These are phyloP conservation scores for Thunnus thynnus DNA, from an alignment of 2,113 vertebrate species.

Conservation along the genomic window DNA sequence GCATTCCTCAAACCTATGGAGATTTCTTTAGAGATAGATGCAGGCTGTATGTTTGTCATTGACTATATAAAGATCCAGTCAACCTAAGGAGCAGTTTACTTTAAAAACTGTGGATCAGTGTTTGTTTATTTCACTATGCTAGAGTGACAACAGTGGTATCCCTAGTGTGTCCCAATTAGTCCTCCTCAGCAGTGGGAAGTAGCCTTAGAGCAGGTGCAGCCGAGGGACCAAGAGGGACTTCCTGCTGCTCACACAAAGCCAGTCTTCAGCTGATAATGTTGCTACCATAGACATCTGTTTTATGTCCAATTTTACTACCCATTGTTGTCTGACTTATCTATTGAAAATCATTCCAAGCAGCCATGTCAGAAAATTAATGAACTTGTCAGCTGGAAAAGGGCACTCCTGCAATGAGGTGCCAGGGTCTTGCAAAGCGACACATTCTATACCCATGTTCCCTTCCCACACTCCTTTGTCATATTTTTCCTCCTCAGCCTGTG, in stretches of 20 bases:
- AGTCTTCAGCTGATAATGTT: constrained; percentile 48
- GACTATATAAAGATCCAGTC: constrained; percentile 4
- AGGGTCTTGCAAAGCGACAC: constrained; percentile 65
- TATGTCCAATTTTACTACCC: constrained; percentile 58
- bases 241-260: constrained; percentile 67
- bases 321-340: constrained; percentile 68
- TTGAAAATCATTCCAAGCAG: constrained; percentile 70
- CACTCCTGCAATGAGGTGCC: constrained; percentile 67
- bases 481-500: constrained; percentile 56
- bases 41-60: constrained; percentile 25
- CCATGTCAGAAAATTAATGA: constrained; percentile 73
- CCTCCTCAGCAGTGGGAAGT: constrained; percentile 54
- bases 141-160: constrained; percentile 64
- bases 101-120: constrained; percentile 22
- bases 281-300: constrained; percentile 53
- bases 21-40: constrained; percentile 36
- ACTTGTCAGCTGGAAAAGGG: constrained; percentile 77
- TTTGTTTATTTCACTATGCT: constrained; percentile 70
- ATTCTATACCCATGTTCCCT: constrained; percentile 59
- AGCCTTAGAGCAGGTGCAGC: constrained; percentile 68
- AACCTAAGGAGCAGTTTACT: constrained; percentile 2
- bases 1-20: constrained; percentile 44
- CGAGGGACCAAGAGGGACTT: constrained; percentile 58
- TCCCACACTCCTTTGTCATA: constrained; percentile 65
- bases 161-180: constrained; percentile 64